phyloP scores from a whole-genome alignment of 2,888 invertebrate species.

The Melanchra persicariae region DNA sequence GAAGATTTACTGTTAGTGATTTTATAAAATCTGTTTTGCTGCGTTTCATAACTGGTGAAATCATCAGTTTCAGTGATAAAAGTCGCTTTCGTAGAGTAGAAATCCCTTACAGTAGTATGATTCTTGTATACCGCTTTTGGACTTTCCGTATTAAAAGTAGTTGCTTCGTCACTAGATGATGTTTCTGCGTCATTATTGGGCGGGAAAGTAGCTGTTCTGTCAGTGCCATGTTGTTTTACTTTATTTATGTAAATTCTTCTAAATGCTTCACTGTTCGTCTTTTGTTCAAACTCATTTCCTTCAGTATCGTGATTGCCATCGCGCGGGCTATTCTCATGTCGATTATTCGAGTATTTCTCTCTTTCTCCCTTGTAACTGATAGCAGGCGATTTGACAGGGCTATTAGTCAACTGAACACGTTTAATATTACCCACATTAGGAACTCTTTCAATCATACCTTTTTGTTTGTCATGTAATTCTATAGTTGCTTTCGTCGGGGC shows the following conservation, averaged over 20 bases:
- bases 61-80: conserved; percentile 39
- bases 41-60: conserved; percentile 24
- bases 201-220: conserved; percentile 27
- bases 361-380: conserved; percentile 37
- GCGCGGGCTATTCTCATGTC: conserved; percentile 16
- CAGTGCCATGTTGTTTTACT: conserved; percentile 29
- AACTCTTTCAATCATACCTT: conserved; percentile 73
- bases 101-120: conserved; percentile 17
- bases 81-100: conserved; percentile 26
- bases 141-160: conserved; percentile 14
- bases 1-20: conserved; percentile 20
- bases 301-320: conserved; percentile 6
- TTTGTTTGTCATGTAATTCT: conserved; percentile 27
- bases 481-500: conserved; percentile 14
- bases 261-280: conserved; percentile 12
- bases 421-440: conserved; percentile 73
- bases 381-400: conserved; percentile 71
- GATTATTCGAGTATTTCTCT: conserved; percentile 20
- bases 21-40: conserved; percentile 29
- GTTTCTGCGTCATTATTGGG: conserved; percentile 19
- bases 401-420: conserved; percentile 70
- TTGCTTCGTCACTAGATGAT: conserved; percentile 12
- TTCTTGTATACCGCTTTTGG: conserved; percentile 25
- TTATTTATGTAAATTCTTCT: conserved; percentile 51
- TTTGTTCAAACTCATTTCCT: conserved; percentile 12